Evolutionary conservation across 2,797 vertebrate genomes (phyloP).

Genomic region (Myotis myotis): DNA sequence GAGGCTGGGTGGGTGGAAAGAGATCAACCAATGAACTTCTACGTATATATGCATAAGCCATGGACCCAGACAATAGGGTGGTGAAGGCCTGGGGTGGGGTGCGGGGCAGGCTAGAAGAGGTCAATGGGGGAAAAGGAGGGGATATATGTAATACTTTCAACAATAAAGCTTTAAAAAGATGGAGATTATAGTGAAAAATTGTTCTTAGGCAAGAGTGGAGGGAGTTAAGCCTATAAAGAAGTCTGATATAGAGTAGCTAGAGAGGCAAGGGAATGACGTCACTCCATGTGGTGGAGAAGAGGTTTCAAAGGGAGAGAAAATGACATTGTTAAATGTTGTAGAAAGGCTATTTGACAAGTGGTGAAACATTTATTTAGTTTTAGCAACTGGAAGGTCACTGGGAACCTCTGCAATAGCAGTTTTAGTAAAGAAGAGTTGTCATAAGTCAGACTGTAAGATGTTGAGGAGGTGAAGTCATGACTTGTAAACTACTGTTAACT

Average conservation of each 20-base stretch:
- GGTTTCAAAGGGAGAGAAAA: neutral
- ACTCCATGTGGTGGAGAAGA: neutral
- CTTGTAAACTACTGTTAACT: neutral
- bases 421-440: conserved; percentile 30
- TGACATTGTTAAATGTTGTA: neutral
- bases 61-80: no score
- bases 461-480: neutral
- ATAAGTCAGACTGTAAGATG: neutral
- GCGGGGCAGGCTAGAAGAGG: no score
- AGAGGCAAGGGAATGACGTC: neutral
- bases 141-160: no score
- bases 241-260: neutral
- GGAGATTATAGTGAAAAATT: neutral
- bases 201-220: neutral
- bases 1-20: no score
- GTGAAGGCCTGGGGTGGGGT: no score
- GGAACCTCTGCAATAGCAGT: neutral
- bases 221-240: neutral
- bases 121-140: no score
- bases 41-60: no score
- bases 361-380: neutral
- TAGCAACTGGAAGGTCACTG: neutral
- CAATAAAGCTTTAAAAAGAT: neutral
- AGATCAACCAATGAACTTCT: no score
- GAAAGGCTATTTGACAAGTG: neutral